These are phyloP conservation scores for Talpa occidentalis DNA, from an alignment of 2,113 vertebrate genomes.

Conservation along the genomic window DNA sequence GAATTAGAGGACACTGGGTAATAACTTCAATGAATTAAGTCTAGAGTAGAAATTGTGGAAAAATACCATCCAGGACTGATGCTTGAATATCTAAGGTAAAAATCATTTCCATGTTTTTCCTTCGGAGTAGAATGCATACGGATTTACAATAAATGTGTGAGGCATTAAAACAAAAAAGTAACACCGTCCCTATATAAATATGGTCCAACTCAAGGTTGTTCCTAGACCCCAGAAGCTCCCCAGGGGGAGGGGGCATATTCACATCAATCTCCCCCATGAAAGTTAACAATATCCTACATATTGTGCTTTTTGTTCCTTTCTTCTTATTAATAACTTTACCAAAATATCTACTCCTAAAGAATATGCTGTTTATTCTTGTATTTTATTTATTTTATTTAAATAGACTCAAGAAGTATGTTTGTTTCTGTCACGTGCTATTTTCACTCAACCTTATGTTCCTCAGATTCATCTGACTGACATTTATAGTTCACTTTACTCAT, in stretches of 20 bases:
- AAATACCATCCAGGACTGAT: not conserved
- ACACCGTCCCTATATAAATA: not conserved
- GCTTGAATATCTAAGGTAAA: not conserved
- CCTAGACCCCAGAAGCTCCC: not conserved
- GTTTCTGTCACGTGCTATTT: not conserved
- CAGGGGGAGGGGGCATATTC: accelerated
- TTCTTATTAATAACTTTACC: not conserved
- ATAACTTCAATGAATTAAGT: not conserved
- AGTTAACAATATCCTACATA: not conserved
- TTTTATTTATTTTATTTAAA: not conserved
- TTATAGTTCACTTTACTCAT: not conserved
- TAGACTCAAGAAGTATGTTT: not conserved
- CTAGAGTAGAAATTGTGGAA: not conserved
- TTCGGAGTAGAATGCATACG: not conserved
- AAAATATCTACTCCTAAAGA: not conserved
- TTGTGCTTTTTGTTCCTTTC: not conserved
- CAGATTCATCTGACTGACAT: not conserved
- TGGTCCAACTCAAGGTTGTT: not conserved
- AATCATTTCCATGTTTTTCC: not conserved
- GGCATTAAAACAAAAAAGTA: not conserved
- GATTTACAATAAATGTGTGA: not conserved
- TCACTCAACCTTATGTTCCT: not conserved
- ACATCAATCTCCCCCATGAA: not conserved
- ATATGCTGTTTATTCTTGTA: not conserved
- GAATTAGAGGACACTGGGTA: not conserved